A percentile compares a stretch with the other conserved stretches of the same genome.
These are phyloP conservation scores for Crotophaga sulcirostris DNA, from an alignment of 2,113 vertebrate genomes.

Conservation along the genomic window DNA sequence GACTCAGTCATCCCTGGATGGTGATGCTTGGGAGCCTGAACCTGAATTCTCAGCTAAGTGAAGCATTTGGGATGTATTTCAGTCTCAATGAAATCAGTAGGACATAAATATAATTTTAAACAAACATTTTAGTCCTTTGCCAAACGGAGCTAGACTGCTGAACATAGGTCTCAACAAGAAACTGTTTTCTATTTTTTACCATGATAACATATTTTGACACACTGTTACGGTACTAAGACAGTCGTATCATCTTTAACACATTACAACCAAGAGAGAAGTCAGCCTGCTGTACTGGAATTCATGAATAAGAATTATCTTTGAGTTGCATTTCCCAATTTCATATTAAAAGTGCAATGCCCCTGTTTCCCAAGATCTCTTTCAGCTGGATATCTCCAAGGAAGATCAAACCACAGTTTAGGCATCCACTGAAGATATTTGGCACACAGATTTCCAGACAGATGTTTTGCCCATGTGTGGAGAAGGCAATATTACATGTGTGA, in stretches of 20 bases:
- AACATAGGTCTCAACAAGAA: slow-evolving; percentile 4
- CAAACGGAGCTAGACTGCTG: background rate
- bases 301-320: background rate
- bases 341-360: background rate
- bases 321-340: background rate
- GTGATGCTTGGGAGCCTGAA: background rate
- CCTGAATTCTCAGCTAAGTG: background rate
- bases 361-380: background rate
- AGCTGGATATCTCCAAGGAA: background rate
- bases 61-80: background rate
- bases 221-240: background rate
- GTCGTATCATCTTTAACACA: background rate
- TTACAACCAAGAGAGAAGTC: background rate
- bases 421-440: background rate
- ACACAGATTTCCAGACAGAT: background rate
- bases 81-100: background rate
- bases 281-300: background rate
- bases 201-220: slow-evolving; percentile 9
- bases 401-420: background rate
- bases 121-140: background rate
- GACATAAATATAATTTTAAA: slow-evolving; percentile 8
- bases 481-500: background rate
- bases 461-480: background rate
- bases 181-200: slow-evolving; percentile 7
- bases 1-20: too few species aligned